Percentiles rank a stretch among this genome's conserved stretches.
Conservation (phyloP, 2,113 vertebrate species). For the Nannospalax galili region DNA sequence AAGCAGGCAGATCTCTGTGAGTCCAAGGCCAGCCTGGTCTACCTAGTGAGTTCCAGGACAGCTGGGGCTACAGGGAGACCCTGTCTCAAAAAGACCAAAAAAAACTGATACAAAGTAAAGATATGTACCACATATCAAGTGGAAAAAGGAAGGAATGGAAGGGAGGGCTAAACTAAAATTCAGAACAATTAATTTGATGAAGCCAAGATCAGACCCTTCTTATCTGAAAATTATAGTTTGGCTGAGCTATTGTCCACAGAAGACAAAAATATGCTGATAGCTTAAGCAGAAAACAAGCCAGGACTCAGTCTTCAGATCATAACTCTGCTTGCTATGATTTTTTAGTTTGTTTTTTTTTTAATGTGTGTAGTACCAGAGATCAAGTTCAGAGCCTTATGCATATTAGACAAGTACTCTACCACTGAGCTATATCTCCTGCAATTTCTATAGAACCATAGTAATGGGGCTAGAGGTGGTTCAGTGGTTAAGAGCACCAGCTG, state of each 20-base stretch:
- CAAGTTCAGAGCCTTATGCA: neutral
- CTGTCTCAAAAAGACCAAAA: too few species aligned
- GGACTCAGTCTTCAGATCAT: neutral
- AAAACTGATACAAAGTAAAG: too few species aligned
- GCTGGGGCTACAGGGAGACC: too few species aligned
- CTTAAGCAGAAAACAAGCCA: neutral
- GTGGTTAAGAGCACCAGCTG: too few species aligned
- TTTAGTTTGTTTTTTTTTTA: neutral
- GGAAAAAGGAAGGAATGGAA: too few species aligned
- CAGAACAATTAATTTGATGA: conserved; percentile 1
- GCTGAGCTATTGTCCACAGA: neutral
- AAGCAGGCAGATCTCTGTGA: too few species aligned
- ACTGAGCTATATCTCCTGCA: neutral
- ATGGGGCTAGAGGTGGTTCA: too few species aligned
- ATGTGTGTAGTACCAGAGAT: neutral
- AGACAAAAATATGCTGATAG: conserved; percentile 10
- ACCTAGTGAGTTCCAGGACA: too few species aligned
- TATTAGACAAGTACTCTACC: neutral
- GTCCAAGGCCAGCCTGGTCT: too few species aligned
- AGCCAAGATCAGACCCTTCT: conserved; percentile 13
- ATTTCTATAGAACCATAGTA: neutral
- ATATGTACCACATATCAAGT: too few species aligned
- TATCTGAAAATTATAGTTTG: neutral
- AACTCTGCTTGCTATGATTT: neutral
- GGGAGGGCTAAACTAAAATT: too few species aligned